A percentile compares a stretch with the other conserved stretches of the same genome.
Evolutionary conservation across 2,888 invertebrate species (phyloP).

Genomic region (Steromphala cineraria): DNA sequence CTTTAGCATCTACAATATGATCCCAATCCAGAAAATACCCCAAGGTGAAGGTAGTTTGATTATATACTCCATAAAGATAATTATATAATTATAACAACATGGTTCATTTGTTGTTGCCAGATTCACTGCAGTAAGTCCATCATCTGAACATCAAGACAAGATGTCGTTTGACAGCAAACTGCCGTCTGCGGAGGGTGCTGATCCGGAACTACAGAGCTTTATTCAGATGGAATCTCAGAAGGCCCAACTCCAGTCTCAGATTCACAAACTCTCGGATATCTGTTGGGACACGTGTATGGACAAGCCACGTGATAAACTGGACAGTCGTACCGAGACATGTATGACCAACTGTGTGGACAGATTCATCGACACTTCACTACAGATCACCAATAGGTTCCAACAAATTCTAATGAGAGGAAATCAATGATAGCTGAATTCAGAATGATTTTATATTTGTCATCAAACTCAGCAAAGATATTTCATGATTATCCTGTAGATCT

Average conservation of each 20-base stretch:
- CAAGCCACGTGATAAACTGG: slow-evolving; percentile 90
- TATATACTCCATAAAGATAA: too few species aligned
- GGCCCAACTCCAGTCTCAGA: slow-evolving; percentile 76
- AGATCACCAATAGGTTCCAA: slow-evolving; percentile 89
- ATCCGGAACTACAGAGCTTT: slow-evolving; percentile 44
- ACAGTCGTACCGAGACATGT: slow-evolving; percentile 91
- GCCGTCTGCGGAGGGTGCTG: slow-evolving; percentile 38
- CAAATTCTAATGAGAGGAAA: slow-evolving; percentile 47
- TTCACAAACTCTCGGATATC: slow-evolving; percentile 93
- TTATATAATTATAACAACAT: too few species aligned
- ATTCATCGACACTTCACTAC: slow-evolving; percentile 92
- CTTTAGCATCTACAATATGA: too few species aligned
- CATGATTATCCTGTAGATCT: too few species aligned
- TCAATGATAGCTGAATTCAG: background rate
- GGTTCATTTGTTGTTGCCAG: background rate
- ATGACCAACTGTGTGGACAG: slow-evolving; percentile 94
- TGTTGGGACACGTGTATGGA: slow-evolving; percentile 98
- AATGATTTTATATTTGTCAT: too few species aligned
- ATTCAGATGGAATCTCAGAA: slow-evolving; percentile 48
- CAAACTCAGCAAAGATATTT: too few species aligned
- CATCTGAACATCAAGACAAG: background rate
- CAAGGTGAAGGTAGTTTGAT: too few species aligned
- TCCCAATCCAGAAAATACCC: too few species aligned
- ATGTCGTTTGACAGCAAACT: slow-evolving; percentile 38
- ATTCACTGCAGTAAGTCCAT: too few species aligned